Base-by-base conservation (phyloP, 2,113 vertebrate species). In the Paramormyrops kingsleyae region DNA sequence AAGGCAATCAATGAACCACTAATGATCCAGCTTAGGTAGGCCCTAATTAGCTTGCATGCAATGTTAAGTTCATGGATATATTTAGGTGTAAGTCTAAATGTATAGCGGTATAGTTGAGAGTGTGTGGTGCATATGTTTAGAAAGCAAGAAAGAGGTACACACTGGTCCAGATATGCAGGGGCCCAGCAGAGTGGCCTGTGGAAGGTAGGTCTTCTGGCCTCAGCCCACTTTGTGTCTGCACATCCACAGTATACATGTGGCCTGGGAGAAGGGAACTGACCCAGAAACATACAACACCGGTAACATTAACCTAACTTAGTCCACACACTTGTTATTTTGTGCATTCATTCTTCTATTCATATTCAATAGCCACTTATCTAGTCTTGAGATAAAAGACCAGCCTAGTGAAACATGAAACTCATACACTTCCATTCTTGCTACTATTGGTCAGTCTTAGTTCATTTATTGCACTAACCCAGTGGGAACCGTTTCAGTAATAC, bases 121-220 rank as follows among this genome's bases (percentile, higher is more conserved):
- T 56, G 74, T 77, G 1, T 88, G 62, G 13, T 39, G 46, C 49
- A 49, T 10, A 47, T 8, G 13, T 50, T 66, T 24, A 44, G 70
- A 19, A 46, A 70, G 35, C 4, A 49, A 46, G 15, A 21, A 19
- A 88, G 8, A 10, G 44, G 90, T 90, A 96, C 98, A 94, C 94
- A 99, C 99, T 96, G 4, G 98, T 99, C 98, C 98, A 99, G 91
- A 97, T 96, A 0, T 93, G 94, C 66, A 98, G 93, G 0, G 97
- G 97, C 19, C 96, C 95, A 0, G 96, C 96, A 84, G 97, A 96
- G 93, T 96, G 95, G 89, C 98, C 98, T 89, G 97, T 97, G 0
- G 97, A 96, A n/a, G 96, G 96, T 62, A 95, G 95, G 47, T 98
- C 97, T 88, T 97, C 96, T 0, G 94, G 95, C 88, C 95, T 94